phyloP scores from a whole-genome alignment of 2,888 invertebrate genomes.

The Philereme transversata region DNA sequence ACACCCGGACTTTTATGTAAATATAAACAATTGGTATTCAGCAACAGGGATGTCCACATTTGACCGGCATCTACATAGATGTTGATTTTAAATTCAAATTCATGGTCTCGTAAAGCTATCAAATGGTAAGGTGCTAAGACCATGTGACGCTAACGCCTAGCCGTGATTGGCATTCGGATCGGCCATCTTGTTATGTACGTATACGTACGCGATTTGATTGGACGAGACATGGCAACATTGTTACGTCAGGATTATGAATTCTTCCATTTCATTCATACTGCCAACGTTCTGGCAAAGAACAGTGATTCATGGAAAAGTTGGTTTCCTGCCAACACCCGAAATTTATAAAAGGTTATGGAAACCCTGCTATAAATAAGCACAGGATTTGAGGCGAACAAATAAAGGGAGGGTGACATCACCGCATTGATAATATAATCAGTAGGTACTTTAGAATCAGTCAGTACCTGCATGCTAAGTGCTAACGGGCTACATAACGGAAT shows the following conservation, averaged over 20 bases:
- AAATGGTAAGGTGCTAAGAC: slow-evolving; percentile 75
- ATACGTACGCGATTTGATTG: slow-evolving; percentile 58
- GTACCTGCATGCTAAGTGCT: slow-evolving; percentile 38
- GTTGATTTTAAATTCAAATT: slow-evolving; percentile 81
- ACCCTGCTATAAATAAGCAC: slow-evolving; percentile 29
- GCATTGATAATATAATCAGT: slow-evolving; percentile 42
- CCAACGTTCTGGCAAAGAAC: slow-evolving; percentile 24
- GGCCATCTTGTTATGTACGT: slow-evolving; percentile 70
- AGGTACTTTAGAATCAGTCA: slow-evolving; percentile 36
- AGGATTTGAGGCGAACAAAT: slow-evolving; percentile 35
- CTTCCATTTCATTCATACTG: slow-evolving; percentile 58
- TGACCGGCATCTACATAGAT: slow-evolving; percentile 80
- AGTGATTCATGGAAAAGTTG: slow-evolving; percentile 22
- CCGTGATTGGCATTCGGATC: slow-evolving; percentile 76
- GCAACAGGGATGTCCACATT: slow-evolving; percentile 75
- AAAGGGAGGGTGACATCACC: slow-evolving; percentile 41
- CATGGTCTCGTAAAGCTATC: slow-evolving; percentile 81
- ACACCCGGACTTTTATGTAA: slow-evolving; percentile 82
- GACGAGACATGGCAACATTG: slow-evolving; percentile 40
- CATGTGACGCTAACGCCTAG: slow-evolving; percentile 65
- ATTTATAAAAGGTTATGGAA: slow-evolving; percentile 32
- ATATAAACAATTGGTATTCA: slow-evolving; percentile 79
- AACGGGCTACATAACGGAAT: slow-evolving; percentile 39
- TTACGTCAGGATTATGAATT: slow-evolving; percentile 60
- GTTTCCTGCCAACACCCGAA: slow-evolving; percentile 33